phyloP scores from a whole-genome alignment of 2,888 invertebrate genomes.

The Drosophila falleni region DNA sequence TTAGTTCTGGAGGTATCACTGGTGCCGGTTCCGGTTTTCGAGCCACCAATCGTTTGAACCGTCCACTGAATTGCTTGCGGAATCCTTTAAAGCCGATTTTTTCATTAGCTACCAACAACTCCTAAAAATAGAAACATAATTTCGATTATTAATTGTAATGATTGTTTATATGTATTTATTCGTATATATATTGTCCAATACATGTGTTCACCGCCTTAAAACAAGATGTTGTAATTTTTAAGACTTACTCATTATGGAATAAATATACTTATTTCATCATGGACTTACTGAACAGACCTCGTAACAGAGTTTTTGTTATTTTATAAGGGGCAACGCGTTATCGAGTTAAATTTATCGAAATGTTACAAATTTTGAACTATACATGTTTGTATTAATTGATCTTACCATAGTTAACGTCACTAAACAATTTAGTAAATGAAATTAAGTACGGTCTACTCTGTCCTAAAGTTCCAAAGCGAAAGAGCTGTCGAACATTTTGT shows the following conservation, averaged over 20 bases:
- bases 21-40: conserved; percentile 93
- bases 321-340: not conserved
- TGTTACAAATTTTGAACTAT: not conserved
- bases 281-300: not conserved
- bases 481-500: conserved; percentile 1
- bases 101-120: conserved; percentile 90
- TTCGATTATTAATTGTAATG: not conserved
- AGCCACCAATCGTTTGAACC: conserved; percentile 93
- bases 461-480: conserved; percentile 1
- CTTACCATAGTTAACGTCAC: not conserved
- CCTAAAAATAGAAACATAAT: conserved; percentile 86
- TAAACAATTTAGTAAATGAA: not conserved
- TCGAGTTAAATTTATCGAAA: not conserved
- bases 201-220: not conserved
- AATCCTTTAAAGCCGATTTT: conserved; percentile 93
- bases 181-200: not conserved
- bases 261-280: too few species aligned
- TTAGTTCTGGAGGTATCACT: conserved; percentile 94
- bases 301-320: not conserved
- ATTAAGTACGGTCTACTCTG: not conserved
- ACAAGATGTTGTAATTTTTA: not conserved
- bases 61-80: conserved; percentile 94
- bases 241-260: too few species aligned
- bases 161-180: not conserved
- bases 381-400: not conserved